phyloP scores from a whole-genome alignment of 2,888 invertebrate species.

The Caenorhabditis zanzibari region DNA sequence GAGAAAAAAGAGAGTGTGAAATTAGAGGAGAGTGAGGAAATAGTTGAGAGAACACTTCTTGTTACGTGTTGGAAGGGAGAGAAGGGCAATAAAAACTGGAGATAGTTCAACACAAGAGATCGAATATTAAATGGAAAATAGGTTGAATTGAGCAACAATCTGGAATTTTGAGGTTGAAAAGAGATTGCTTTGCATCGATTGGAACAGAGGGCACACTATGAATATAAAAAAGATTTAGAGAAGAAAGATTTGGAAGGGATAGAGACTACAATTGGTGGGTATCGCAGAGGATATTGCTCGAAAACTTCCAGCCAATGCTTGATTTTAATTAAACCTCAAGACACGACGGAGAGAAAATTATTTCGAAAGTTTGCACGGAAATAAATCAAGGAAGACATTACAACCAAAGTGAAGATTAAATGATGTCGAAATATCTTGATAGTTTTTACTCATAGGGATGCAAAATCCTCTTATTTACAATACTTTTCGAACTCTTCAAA shows the following conservation, averaged over 20 bases:
- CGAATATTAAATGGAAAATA: neutral
- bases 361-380: neutral
- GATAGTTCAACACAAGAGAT: constrained; percentile 12
- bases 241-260: too few relatives aligned
- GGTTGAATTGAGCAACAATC: neutral
- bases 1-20: constrained; percentile 3
- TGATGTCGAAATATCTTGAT: neutral
- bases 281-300: too few relatives aligned
- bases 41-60: constrained; percentile 21
- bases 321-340: neutral
- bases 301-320: neutral
- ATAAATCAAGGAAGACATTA: neutral
- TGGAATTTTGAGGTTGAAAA: neutral
- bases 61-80: constrained; percentile 8
- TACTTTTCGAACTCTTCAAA: too few relatives aligned
- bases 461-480: too few relatives aligned
- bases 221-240: too few relatives aligned
- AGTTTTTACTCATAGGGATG: neutral
- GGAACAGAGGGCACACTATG: too few relatives aligned
- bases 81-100: neutral
- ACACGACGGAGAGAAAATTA: neutral
- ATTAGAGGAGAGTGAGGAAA: neutral
- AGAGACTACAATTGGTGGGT: too few relatives aligned
- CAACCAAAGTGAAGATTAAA: neutral
- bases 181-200: too few relatives aligned